These are phyloP conservation scores for Alloscopus bannaensis DNA, from an alignment of 2,888 invertebrate genomes.

Conservation along the genomic window DNA sequence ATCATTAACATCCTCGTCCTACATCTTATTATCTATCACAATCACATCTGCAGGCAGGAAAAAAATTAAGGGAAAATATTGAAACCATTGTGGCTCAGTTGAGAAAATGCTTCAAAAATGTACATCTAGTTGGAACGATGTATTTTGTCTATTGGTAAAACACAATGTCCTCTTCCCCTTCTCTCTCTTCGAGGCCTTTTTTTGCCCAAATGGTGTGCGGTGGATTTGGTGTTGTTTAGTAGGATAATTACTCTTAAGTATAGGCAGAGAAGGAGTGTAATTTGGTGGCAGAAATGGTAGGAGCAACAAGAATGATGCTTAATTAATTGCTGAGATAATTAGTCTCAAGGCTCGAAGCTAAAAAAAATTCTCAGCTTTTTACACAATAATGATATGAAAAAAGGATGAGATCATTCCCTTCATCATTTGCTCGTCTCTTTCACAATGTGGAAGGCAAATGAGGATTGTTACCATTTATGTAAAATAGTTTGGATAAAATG, in stretches of 20 bases:
- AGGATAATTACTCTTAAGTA: slow-evolving; percentile 62
- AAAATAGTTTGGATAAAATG: slow-evolving; percentile 48
- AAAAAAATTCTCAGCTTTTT: slow-evolving; percentile 40
- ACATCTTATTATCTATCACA: no score
- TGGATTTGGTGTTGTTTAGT: slow-evolving; percentile 35
- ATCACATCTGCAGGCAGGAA: slow-evolving; percentile 47
- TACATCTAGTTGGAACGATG: no score
- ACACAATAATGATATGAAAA: slow-evolving; percentile 40
- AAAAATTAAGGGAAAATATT: slow-evolving; percentile 12
- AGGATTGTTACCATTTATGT: slow-evolving; percentile 54
- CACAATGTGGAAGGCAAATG: slow-evolving; percentile 31
- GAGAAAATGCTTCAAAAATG: no score
- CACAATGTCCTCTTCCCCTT: slow-evolving; percentile 22
- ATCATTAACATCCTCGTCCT: slow-evolving; percentile 38
- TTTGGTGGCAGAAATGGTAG: slow-evolving; percentile 67
- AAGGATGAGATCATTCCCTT: slow-evolving; percentile 29
- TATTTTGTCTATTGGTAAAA: no score
- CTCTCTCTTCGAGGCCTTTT: slow-evolving; percentile 13
- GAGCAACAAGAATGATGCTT: slow-evolving; percentile 70
- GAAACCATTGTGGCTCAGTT: no score
- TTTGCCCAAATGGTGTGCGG: slow-evolving; percentile 7
- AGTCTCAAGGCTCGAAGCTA: slow-evolving; percentile 66
- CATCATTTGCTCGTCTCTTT: slow-evolving; percentile 2
- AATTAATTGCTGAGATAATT: slow-evolving; percentile 73
- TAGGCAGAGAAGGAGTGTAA: slow-evolving; percentile 50